A percentile compares a stretch with the other conserved stretches of the same genome.
phyloP scores from a whole-genome alignment of 1,140 invertebrate genomes.

The Drosophila fuyamai region DNA sequence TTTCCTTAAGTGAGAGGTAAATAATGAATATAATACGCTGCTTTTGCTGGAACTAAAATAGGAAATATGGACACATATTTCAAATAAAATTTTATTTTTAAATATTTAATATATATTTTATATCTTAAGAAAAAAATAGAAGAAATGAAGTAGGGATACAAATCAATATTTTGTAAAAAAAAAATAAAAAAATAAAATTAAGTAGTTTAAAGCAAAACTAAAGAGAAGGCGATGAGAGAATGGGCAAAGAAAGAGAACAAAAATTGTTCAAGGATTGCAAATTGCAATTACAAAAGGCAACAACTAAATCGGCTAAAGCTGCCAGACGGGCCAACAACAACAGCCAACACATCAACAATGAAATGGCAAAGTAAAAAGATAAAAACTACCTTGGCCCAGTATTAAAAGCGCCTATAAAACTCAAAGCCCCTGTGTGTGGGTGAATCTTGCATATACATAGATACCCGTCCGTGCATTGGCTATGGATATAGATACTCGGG shows the following conservation, averaged over 20 bases:
- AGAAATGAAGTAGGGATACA: too few species aligned
- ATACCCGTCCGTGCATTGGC: conserved; percentile 31
- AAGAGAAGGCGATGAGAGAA: conserved; percentile 14
- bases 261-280: conserved; percentile 74
- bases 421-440: conserved; percentile 39
- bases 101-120: too few species aligned
- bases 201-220: conserved; percentile 28
- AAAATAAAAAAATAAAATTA: conserved; percentile 29
- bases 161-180: too few species aligned
- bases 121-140: too few species aligned
- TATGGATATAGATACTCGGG: conserved; percentile 45
- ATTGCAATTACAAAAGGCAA: conserved; percentile 72
- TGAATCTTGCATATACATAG: conserved; percentile 45
- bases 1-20: too few species aligned
- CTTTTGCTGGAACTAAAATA: too few species aligned
- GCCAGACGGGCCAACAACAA: conserved; percentile 42
- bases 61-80: too few species aligned
- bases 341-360: conserved; percentile 36
- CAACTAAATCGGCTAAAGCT: conserved; percentile 37
- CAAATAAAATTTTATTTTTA: too few species aligned
- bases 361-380: conserved; percentile 72
- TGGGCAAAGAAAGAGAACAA: conserved; percentile 31
- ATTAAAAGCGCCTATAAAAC: conserved; percentile 78
- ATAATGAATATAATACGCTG: too few species aligned
- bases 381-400: conserved; percentile 83